These are phyloP conservation scores for Chiroxiphia lanceolata DNA, from an alignment of 2,797 vertebrate genomes.

Conservation along the genomic window DNA sequence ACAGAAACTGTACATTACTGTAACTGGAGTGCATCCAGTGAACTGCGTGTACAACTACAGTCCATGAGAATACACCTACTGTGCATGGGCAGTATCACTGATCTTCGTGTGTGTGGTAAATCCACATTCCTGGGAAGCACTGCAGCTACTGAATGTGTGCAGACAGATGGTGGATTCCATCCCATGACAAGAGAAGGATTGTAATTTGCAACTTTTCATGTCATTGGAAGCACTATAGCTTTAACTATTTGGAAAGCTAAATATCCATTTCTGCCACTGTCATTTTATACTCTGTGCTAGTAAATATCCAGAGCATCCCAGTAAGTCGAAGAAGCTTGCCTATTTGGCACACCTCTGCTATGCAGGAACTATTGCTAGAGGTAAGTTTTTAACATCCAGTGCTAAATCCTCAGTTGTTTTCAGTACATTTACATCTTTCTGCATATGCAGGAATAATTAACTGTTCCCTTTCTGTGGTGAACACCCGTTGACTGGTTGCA, in stretches of 20 bases:
- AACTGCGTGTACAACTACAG: neutral
- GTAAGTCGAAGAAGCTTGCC: neutral
- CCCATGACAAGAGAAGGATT: neutral
- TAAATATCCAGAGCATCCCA: neutral
- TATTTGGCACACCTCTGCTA: neutral
- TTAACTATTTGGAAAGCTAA: neutral
- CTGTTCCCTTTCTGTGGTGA: neutral
- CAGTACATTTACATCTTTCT: neutral
- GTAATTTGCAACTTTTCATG: neutral
- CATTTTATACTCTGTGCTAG: neutral
- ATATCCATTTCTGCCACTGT: neutral
- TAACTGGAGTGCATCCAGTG: neutral
- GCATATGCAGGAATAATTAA: neutral
- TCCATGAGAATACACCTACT: neutral
- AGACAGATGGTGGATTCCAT: neutral
- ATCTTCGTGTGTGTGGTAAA: neutral
- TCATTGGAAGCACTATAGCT: neutral
- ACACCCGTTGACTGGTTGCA: neutral
- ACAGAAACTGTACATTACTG: neutral
- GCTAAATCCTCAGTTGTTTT: neutral
- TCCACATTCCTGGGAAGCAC: neutral
- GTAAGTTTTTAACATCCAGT: neutral
- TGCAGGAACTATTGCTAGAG: neutral
- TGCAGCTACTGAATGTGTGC: neutral
- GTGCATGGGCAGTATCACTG: neutral